Evolutionary conservation across 2,113 vertebrate species (phyloP).

Genomic region (Sylvietta virens): DNA sequence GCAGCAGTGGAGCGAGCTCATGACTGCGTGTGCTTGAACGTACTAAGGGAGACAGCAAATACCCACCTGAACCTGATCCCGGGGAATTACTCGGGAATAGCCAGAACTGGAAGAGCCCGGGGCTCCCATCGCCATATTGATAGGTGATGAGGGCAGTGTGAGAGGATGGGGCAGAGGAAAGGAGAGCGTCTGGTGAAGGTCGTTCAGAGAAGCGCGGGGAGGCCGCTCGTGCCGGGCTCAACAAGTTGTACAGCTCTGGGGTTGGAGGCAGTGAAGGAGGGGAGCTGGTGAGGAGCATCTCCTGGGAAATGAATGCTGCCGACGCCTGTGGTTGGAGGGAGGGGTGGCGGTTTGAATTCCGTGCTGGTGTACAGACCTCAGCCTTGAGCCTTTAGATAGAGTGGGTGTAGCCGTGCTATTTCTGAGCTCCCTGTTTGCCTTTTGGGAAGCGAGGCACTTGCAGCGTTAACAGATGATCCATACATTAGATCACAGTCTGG

Average conservation of each 20-base stretch:
- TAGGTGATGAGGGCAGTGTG: neutral
- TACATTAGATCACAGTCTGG: neutral
- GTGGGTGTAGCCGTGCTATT: neutral
- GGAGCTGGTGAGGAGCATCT: neutral
- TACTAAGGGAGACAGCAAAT: accelerated
- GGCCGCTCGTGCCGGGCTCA: neutral
- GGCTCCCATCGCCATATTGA: neutral
- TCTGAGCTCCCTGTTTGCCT: neutral
- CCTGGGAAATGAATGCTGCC: neutral
- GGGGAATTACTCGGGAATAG: accelerated
- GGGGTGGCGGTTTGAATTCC: neutral
- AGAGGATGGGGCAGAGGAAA: neutral
- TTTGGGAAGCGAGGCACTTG: neutral
- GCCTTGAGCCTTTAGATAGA: neutral
- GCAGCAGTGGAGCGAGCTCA: neutral
- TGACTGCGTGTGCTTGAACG: neutral
- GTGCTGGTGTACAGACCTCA: neutral
- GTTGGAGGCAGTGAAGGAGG: neutral
- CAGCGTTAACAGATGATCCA: neutral
- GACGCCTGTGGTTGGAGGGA: neutral
- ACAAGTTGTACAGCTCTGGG: neutral
- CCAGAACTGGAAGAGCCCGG: accelerated
- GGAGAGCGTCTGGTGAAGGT: neutral
- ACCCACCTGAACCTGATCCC: accelerated
- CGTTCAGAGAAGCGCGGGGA: neutral